Base-by-base conservation (phyloP, 2,113 vertebrate species). In the Channa maculata region DNA sequence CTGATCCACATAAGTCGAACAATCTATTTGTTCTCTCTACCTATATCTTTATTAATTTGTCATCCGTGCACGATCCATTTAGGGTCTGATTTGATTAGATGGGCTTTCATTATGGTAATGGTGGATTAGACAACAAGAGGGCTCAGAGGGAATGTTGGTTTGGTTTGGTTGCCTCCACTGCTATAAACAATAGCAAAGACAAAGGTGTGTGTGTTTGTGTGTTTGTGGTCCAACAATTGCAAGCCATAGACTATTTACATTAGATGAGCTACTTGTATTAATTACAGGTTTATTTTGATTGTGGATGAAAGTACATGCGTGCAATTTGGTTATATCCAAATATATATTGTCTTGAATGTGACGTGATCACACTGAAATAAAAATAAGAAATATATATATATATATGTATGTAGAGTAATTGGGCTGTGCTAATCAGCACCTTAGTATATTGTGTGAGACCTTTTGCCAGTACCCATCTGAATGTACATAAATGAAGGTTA, bases 91-190 rank as follows among this genome's bases (percentile, higher is more conserved):
- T 92, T 49, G 63, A 88, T 92, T 88, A 89, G 71, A 88, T 88
- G 75, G 66, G 77, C 77, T 89, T 88, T 92, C 89, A 92, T 91
- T 91, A 85, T 76, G 55, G 63, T 92, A 90, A 92, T 92, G 91
- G 83, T 79, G 88, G 88, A 90, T 90, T 90, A 89, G 82, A 71
- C 71, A 73, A 76, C 51, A 2, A 8, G 57, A 51, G 71, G 65
- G 79, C 73, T 86, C 73, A 86, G 63, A 83, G 67, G 52, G 71
- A 65, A 77, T 79, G 77, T 83, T 84, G 82, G 48, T 62, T 69
- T 51, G 60, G 2, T 63, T 59, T 36, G 52, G 72, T 52, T 65
- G 45, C 61, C 58, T 65, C 50, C 3, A 5, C 34, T 68, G 37
- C 49, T 52, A 34, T 53, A 46, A 71, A 70, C 73, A 71, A 48